phyloP scores from a whole-genome alignment of 1,140 invertebrate species.

The Cryptotermes secundus region DNA sequence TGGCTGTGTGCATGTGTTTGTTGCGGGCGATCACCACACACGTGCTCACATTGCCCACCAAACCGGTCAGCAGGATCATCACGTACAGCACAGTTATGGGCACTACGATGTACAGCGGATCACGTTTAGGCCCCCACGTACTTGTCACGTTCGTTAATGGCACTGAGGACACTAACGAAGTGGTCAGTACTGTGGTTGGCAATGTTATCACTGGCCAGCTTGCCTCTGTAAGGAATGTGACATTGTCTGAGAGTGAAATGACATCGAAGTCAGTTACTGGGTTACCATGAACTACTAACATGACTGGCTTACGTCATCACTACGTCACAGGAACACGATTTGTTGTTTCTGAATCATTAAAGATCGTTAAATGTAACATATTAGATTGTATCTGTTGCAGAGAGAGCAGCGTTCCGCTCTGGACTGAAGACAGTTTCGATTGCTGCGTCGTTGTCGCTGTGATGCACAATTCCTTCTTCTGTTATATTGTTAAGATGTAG shows the following conservation, averaged over 20 bases:
- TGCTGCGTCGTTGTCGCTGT: no score
- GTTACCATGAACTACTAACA: background rate
- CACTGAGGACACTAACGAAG: background rate
- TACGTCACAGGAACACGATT: background rate
- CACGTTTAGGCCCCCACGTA: conserved; percentile 51
- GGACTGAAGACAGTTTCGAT: no score
- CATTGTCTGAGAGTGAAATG: background rate
- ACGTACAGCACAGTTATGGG: conserved; percentile 80
- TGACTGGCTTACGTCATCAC: background rate
- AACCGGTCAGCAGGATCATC: conserved; percentile 80
- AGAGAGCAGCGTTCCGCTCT: no score
- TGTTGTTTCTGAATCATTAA: background rate
- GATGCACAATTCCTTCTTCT: no score
- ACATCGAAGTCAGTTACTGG: background rate
- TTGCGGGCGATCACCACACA: conserved; percentile 91
- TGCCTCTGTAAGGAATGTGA: background rate
- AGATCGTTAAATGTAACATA: background rate
- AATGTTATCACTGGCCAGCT: background rate
- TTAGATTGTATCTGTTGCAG: no score
- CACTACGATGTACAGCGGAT: conserved; percentile 69
- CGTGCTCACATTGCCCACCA: conserved; percentile 88
- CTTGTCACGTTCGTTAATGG: background rate
- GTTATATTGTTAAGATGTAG: no score
- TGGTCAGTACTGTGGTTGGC: background rate
- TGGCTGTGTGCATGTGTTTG: conserved; percentile 87